Evolutionary conservation across 2,888 invertebrate genomes (phyloP).

Genomic region (Cynaeus angustus): DNA sequence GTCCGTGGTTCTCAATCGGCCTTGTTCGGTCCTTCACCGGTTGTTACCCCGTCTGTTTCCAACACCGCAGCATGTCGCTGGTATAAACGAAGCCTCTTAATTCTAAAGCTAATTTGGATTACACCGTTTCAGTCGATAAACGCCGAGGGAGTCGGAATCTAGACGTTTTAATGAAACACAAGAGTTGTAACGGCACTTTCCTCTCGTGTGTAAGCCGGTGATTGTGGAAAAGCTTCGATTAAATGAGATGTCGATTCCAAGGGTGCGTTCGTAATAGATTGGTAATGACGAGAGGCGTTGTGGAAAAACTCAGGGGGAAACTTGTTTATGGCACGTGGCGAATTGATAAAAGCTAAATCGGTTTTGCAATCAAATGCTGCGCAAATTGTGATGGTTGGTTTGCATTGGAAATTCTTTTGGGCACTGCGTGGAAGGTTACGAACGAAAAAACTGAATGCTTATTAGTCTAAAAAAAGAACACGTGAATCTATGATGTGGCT

Average conservation of each 20-base stretch:
- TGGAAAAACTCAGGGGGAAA: conserved; percentile 12
- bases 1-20: conserved; percentile 35
- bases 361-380: conserved; percentile 19
- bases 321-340: conserved; percentile 24
- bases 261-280: conserved; percentile 25
- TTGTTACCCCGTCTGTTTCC: conserved; percentile 55
- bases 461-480: too few species aligned
- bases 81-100: conserved; percentile 31
- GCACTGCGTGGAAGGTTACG: too few species aligned
- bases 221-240: conserved; percentile 1
- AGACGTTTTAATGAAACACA: conserved; percentile 21
- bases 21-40: conserved; percentile 60
- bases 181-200: conserved; percentile 20
- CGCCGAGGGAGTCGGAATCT: conserved; percentile 10
- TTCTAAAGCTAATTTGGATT: conserved; percentile 43
- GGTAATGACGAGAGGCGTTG: conserved; percentile 8
- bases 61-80: conserved; percentile 20
- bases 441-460: too few species aligned
- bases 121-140: conserved; percentile 43
- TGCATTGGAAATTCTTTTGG: too few species aligned
- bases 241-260: conserved; percentile 7
- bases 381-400: not conserved
- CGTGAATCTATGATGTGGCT: too few species aligned
- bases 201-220: not conserved
- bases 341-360: conserved; percentile 22